Percentiles rank a stretch among this genome's conserved stretches.
These are phyloP conservation scores for Arvicanthis niloticus DNA, from an alignment of 2,113 vertebrate genomes.

Conservation along the genomic window DNA sequence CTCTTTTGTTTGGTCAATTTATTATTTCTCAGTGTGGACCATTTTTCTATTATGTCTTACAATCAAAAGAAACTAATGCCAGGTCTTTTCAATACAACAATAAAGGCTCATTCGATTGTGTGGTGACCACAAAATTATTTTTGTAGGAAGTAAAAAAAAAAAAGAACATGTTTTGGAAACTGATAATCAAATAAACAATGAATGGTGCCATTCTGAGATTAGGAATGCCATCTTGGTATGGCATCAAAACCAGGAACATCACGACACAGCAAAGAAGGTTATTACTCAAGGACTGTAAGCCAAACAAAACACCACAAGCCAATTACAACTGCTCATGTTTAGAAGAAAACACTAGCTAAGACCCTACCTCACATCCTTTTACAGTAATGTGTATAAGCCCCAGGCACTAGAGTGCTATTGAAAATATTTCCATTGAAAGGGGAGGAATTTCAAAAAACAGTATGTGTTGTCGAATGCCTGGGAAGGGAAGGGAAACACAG, in stretches of 20 bases:
- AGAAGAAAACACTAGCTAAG: neutral
- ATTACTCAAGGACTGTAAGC: constrained; percentile 32
- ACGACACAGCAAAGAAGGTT: constrained; percentile 31
- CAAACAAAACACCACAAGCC: neutral
- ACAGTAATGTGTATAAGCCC: neutral
- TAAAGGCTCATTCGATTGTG: constrained; percentile 55
- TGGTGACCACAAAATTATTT: constrained; percentile 50
- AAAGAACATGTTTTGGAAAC: neutral
- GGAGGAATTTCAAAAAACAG: neutral
- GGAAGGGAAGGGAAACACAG: neutral
- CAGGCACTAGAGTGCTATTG: neutral
- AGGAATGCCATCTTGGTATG: constrained; percentile 28
- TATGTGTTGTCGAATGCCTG: neutral
- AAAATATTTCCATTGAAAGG: constrained; percentile 34
- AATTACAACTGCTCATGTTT: neutral
- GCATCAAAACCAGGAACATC: neutral
- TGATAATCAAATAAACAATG: constrained; percentile 50
- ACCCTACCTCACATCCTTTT: neutral
- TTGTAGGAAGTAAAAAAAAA: constrained; percentile 44
- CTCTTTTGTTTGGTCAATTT: constrained; percentile 18
- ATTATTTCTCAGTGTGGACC: constrained; percentile 54
- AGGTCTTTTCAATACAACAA: constrained; percentile 50
- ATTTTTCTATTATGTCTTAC: constrained; percentile 60
- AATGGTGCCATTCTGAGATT: neutral
- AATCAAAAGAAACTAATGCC: constrained; percentile 55